Percentiles rank a stretch among this genome's conserved stretches.
Evolutionary conservation across 30 jellyfish, hydroid and myxozoan species (phyloP).

Genomic region (Morbakka virulenta): DNA sequence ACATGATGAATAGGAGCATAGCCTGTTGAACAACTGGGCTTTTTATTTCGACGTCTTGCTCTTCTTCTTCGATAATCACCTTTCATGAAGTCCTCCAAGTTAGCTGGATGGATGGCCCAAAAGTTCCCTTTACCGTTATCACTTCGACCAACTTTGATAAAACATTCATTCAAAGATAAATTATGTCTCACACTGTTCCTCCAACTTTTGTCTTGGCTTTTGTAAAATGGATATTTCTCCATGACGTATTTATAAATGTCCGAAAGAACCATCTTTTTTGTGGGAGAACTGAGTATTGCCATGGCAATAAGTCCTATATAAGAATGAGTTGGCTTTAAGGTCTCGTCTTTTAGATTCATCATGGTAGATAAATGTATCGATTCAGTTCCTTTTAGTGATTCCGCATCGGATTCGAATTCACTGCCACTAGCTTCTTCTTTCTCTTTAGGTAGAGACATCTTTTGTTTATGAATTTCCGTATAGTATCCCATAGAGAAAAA

Average conservation of each 20-base stretch:
- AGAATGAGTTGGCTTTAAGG: constrained; percentile 73
- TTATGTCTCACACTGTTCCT: constrained; percentile 89
- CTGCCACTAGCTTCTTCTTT: background rate
- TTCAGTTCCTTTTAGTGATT: background rate
- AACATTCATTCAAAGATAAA: constrained; percentile 77
- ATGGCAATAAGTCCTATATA: constrained; percentile 83
- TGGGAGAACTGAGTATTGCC: constrained; percentile 71
- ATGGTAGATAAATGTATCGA: no score
- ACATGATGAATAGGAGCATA: background rate
- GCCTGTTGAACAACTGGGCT: constrained; percentile 27
- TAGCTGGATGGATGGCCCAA: constrained; percentile 92
- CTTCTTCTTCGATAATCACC: constrained; percentile 90
- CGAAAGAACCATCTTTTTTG: constrained; percentile 65
- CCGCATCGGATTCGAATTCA: background rate
- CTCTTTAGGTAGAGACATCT: no score
- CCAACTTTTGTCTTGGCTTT: constrained; percentile 88
- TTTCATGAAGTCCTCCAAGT: constrained; percentile 73
- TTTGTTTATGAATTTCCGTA: no score
- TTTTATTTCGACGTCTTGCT: constrained; percentile 59
- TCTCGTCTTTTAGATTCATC: background rate
- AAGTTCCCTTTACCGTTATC: constrained; percentile 89
- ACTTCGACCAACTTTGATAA: constrained; percentile 85
- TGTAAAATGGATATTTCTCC: constrained; percentile 74
- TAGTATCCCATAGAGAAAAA: no score
- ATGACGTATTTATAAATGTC: constrained; percentile 71